phyloP scores from a whole-genome alignment of 2,797 vertebrate genomes.

The Enteromius argenteus region DNA sequence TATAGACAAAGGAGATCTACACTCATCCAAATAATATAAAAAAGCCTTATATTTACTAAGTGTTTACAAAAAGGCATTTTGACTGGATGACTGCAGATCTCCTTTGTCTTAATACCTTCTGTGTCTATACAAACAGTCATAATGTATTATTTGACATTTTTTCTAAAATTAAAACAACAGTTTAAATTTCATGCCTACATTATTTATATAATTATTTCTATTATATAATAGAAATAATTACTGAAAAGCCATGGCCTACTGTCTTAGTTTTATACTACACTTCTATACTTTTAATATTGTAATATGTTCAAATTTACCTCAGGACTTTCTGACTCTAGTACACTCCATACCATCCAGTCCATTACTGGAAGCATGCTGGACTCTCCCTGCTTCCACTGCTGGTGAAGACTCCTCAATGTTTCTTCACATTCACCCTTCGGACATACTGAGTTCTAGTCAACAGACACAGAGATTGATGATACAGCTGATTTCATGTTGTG shows the following conservation, averaged over 20 bases:
- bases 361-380: slow-evolving; percentile 55
- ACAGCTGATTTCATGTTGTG: not conserved
- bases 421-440: not conserved
- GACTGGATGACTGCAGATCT: no score
- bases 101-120: no score
- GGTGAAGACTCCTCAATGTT: slow-evolving; percentile 28
- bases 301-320: slow-evolving; percentile 37
- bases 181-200: not conserved
- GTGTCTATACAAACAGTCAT: not conserved
- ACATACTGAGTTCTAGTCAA: slow-evolving; percentile 38
- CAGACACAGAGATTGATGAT: not conserved
- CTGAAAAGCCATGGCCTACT: no score
- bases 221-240: no score
- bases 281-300: no score
- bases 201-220: not conserved
- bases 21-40: no score
- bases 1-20: no score
- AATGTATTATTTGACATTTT: not conserved
- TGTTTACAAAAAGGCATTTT: no score
- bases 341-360: slow-evolving; percentile 57
- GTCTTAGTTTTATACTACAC: no score
- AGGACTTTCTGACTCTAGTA: slow-evolving; percentile 19
- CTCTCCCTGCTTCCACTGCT: slow-evolving; percentile 54
- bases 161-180: not conserved
- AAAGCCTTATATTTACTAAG: no score